phyloP scores from a whole-genome alignment of 2,797 vertebrate genomes.

The Discoglossus pictus region DNA sequence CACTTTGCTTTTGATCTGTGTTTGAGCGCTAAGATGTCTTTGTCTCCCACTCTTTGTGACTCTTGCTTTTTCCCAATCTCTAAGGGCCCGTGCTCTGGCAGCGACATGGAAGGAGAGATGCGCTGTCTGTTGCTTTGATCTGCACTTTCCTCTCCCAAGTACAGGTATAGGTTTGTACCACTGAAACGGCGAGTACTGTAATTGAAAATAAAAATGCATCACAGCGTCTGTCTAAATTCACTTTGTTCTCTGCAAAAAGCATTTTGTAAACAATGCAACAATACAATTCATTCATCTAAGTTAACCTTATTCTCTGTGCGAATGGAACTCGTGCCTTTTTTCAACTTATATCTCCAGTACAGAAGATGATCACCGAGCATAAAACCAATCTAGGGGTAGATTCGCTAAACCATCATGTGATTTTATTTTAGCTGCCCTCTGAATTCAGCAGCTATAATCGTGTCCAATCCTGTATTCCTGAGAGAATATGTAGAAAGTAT shows the following conservation, averaged over 20 bases:
- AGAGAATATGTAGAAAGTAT: too few species aligned
- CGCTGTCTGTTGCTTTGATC: constrained; percentile 31
- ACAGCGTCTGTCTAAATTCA: background rate
- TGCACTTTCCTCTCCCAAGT: constrained; percentile 19
- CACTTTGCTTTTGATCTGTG: constrained; percentile 40
- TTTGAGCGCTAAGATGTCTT: constrained; percentile 29
- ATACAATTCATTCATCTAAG: background rate
- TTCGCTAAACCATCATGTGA: too few species aligned
- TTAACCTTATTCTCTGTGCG: too few species aligned
- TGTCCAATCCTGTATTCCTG: too few species aligned
- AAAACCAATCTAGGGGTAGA: too few species aligned
- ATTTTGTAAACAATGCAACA: constrained; percentile 3
- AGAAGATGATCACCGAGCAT: too few species aligned
- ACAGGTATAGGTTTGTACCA: constrained; percentile 7
- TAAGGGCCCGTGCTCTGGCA: constrained; percentile 27
- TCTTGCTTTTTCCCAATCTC: constrained; percentile 21
- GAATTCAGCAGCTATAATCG: too few species aligned
- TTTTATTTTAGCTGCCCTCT: too few species aligned
- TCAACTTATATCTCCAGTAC: too few species aligned
- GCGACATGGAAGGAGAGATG: constrained; percentile 17
- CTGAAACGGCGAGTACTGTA: constrained; percentile 4
- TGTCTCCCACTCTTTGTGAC: constrained; percentile 31
- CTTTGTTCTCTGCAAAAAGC: background rate
- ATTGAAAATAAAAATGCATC: constrained; percentile 2
- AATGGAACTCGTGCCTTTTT: too few species aligned